These are phyloP conservation scores for Euthynnus affinis DNA, from an alignment of 2,797 vertebrate species.

Conservation along the genomic window DNA sequence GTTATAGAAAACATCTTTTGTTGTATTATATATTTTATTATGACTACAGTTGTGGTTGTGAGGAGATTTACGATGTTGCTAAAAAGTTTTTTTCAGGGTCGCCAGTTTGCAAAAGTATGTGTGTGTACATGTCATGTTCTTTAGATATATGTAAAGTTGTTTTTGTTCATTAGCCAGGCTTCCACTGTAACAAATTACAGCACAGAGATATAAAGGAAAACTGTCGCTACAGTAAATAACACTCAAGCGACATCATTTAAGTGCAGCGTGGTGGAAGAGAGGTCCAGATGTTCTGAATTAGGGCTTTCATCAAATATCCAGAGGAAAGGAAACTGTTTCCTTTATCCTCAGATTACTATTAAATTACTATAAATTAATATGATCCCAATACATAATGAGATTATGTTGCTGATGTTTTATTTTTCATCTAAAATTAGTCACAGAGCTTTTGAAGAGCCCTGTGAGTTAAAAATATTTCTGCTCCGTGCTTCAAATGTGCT, in stretches of 20 bases:
- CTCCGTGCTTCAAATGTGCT: neutral
- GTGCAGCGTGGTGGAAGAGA: neutral
- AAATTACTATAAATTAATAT: conserved; percentile 10
- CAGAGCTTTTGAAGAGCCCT: neutral
- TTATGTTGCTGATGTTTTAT: neutral
- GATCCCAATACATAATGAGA: neutral
- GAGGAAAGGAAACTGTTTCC: conserved; percentile 24
- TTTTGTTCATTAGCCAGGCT: neutral
- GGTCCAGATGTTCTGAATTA: conserved; percentile 28
- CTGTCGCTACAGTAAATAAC: neutral
- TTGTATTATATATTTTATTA: neutral
- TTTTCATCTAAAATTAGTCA: neutral
- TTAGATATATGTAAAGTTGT: neutral
- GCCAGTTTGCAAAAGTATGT: neutral
- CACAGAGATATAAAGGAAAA: neutral
- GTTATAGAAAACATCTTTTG: neutral
- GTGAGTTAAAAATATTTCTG: neutral
- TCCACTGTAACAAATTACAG: neutral
- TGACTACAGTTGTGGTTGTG: neutral
- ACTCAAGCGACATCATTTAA: neutral
- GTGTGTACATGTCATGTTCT: neutral
- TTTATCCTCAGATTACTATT: conserved; percentile 11
- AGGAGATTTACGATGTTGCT: neutral
- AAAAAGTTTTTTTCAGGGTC: neutral
- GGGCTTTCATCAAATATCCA: neutral